Percentiles rank a stretch among this genome's conserved stretches.
Evolutionary conservation across 1,140 invertebrate genomes (phyloP).

Genomic region (Branchinecta lindahli): DNA sequence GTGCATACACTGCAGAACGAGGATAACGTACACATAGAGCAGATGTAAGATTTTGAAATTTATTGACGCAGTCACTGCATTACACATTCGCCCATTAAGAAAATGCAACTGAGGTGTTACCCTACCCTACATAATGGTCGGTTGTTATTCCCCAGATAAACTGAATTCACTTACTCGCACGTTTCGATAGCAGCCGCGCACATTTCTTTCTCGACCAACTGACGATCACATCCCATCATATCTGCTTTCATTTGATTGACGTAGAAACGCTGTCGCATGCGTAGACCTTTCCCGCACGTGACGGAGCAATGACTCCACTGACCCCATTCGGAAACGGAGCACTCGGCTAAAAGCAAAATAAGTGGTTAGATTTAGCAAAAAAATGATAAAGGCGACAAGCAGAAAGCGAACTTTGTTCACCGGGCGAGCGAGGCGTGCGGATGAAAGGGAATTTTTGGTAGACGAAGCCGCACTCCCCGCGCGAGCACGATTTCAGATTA

Average conservation of each 20-base stretch:
- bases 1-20: no score
- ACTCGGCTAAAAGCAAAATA: conserved; percentile 45
- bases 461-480: neutral
- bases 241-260: conserved; percentile 55
- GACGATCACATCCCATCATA: conserved; percentile 58
- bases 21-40: no score
- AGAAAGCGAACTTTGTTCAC: neutral
- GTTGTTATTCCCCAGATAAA: no score
- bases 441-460: neutral
- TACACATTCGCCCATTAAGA: no score
- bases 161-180: conserved; percentile 33
- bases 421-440: neutral
- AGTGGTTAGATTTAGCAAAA: conserved; percentile 20
- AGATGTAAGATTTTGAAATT: no score
- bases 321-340: conserved; percentile 53
- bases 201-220: conserved; percentile 72
- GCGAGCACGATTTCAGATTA: no score
- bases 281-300: conserved; percentile 69
- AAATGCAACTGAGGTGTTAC: no score
- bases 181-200: conserved; percentile 50
- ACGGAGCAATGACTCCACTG: conserved; percentile 66
- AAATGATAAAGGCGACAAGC: conserved; percentile 4
- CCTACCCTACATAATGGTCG: no score
- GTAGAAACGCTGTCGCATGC: conserved; percentile 60
- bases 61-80: no score